phyloP scores from a whole-genome alignment of 1,140 invertebrate genomes.

The Magallana angulata region DNA sequence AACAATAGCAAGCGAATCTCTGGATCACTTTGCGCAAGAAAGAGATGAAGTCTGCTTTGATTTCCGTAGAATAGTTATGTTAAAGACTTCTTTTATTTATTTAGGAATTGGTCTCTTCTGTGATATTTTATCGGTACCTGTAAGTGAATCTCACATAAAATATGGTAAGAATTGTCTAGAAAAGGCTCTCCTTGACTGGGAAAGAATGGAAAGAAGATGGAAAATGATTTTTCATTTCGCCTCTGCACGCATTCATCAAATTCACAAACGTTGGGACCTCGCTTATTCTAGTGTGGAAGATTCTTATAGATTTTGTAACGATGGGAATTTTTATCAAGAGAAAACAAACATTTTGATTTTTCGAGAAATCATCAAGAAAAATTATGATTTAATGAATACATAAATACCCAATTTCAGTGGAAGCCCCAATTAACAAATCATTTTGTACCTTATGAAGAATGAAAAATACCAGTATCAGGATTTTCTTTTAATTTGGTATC shows the following conservation, averaged over 20 bases:
- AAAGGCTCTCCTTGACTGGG: not conserved
- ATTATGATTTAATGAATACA: not conserved
- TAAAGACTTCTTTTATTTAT: slow-evolving; percentile 37
- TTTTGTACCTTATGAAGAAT: too few relatives aligned
- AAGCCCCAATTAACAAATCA: too few relatives aligned
- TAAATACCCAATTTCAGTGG: too few relatives aligned
- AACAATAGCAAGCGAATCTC: slow-evolving; percentile 14
- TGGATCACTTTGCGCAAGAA: slow-evolving; percentile 32
- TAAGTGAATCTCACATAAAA: not conserved
- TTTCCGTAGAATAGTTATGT: slow-evolving; percentile 5
- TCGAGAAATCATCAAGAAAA: not conserved
- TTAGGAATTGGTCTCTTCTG: slow-evolving; percentile 31
- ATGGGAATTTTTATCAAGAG: not conserved
- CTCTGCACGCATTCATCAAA: slow-evolving; percentile 3
- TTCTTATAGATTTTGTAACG: not conserved
- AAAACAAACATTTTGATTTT: not conserved
- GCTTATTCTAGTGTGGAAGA: not conserved
- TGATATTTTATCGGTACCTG: slow-evolving; percentile 17
- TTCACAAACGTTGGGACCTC: not conserved
- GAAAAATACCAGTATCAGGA: too few relatives aligned
- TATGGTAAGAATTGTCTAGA: slow-evolving; percentile 1
- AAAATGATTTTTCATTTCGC: slow-evolving; percentile 40
- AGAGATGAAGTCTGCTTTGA: not conserved
- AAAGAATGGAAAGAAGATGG: slow-evolving; percentile 9
- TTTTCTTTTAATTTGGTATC: too few relatives aligned